Evolutionary conservation across 2,888 invertebrate genomes (phyloP).

Genomic region (Apocheima hispidaria): DNA sequence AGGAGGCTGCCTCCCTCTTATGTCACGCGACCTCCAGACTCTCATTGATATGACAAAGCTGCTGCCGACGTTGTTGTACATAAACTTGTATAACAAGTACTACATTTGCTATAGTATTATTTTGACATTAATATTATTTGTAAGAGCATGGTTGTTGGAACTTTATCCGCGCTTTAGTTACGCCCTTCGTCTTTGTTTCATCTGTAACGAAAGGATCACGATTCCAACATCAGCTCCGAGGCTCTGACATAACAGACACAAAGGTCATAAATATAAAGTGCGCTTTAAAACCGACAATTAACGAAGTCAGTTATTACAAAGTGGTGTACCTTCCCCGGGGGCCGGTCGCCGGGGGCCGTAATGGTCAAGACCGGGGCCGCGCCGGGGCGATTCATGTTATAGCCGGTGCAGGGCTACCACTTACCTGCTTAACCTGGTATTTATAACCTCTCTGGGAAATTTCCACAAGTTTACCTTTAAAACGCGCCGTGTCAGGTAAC

Average conservation of each 20-base stretch:
- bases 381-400: constrained; percentile 15
- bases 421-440: constrained; percentile 1
- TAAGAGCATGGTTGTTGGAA: background rate
- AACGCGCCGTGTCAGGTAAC: background rate
- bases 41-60: constrained; percentile 13
- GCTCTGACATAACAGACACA: constrained; percentile 2
- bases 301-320: constrained; percentile 29
- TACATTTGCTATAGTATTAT: background rate
- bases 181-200: background rate
- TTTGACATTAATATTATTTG: background rate
- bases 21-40: constrained; percentile 3
- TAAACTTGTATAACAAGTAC: background rate
- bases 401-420: constrained; percentile 18
- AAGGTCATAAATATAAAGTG: constrained; percentile 27
- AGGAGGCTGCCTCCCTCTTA: too few species aligned
- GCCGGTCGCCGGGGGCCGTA: constrained; percentile 5
- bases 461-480: background rate
- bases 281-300: constrained; percentile 29
- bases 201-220: background rate
- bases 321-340: constrained; percentile 24
- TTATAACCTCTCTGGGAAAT: background rate
- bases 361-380: constrained; percentile 24
- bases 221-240: background rate
- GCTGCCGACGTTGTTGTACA: background rate
- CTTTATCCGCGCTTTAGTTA: background rate